These are phyloP conservation scores for Phorcus lineatus DNA, from an alignment of 2,888 invertebrate species.

Conservation along the genomic window DNA sequence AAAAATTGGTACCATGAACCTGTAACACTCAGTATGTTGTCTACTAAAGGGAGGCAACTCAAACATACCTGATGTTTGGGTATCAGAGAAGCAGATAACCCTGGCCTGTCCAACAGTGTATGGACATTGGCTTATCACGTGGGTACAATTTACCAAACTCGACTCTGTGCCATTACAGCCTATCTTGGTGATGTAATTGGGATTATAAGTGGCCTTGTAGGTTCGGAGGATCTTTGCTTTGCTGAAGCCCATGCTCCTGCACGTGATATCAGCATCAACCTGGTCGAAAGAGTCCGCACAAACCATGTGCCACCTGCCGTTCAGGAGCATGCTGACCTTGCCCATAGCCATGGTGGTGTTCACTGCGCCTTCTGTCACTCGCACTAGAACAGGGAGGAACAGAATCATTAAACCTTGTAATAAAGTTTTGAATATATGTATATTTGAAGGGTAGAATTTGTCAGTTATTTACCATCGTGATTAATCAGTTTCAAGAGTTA, in stretches of 20 bases:
- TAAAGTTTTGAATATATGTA: background rate
- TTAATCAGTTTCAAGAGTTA: too few relatives aligned
- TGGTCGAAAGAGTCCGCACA: conserved; percentile 85
- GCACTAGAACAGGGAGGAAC: conserved; percentile 36
- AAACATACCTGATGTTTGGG: conserved; percentile 37
- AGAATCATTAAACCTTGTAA: background rate
- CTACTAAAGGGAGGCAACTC: too few relatives aligned
- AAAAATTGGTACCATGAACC: too few relatives aligned
- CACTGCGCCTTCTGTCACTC: conserved; percentile 41
- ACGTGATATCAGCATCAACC: conserved; percentile 81
- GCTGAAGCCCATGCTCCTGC: conserved; percentile 82
- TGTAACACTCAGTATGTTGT: too few relatives aligned
- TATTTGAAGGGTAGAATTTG: too few relatives aligned
- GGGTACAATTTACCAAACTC: conserved; percentile 41
- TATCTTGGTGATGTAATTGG: conserved; percentile 45
- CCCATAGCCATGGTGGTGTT: conserved; percentile 31
- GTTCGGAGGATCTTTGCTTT: conserved; percentile 27
- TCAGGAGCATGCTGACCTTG: conserved; percentile 26
- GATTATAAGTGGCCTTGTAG: background rate
- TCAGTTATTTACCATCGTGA: too few relatives aligned
- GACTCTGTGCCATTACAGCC: conserved; percentile 47
- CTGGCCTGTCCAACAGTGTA: conserved; percentile 50
- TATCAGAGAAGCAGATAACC: conserved; percentile 49
- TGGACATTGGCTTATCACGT: conserved; percentile 36
- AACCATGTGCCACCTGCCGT: conserved; percentile 80